These are phyloP conservation scores for Lasaia peninsularis DNA, from an alignment of 1,140 invertebrate species.

Conservation along the genomic window DNA sequence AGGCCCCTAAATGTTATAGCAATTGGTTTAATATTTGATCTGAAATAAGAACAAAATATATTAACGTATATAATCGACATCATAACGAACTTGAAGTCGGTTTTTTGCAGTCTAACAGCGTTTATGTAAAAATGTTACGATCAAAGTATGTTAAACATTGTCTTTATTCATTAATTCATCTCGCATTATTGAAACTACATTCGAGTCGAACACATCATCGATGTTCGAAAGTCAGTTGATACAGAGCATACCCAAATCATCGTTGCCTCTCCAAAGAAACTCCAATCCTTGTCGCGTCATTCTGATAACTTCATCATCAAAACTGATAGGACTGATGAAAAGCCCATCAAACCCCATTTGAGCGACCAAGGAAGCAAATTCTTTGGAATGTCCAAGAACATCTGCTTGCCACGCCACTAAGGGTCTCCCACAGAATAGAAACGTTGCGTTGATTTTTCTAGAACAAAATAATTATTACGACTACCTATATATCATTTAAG, in stretches of 20 bases:
- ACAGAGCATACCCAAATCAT: constrained; percentile 79
- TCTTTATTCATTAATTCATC: too few relatives aligned
- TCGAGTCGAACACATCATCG: background rate
- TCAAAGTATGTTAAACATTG: too few relatives aligned
- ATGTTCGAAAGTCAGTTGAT: background rate
- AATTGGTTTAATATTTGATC: too few relatives aligned
- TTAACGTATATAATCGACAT: too few relatives aligned
- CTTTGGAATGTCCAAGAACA: constrained; percentile 92
- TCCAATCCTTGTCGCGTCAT: constrained; percentile 83
- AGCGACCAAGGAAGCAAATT: constrained; percentile 90
- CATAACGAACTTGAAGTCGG: too few relatives aligned
- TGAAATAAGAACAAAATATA: too few relatives aligned
- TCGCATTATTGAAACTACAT: too few relatives aligned
- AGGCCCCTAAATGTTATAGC: too few relatives aligned
- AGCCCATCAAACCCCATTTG: constrained; percentile 91
- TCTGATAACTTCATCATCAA: constrained; percentile 86
- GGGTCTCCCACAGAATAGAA: constrained; percentile 88
- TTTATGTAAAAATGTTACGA: too few relatives aligned
- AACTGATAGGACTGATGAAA: constrained; percentile 92
- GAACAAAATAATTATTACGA: too few relatives aligned
- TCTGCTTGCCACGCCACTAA: constrained; percentile 94
- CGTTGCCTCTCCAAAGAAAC: constrained; percentile 90
- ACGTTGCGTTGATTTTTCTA: constrained; percentile 85
- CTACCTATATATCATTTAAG: too few relatives aligned
- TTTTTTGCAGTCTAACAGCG: too few relatives aligned